phyloP scores from a whole-genome alignment of 2,797 vertebrate genomes.

The Oceanodroma leucorhoa region DNA sequence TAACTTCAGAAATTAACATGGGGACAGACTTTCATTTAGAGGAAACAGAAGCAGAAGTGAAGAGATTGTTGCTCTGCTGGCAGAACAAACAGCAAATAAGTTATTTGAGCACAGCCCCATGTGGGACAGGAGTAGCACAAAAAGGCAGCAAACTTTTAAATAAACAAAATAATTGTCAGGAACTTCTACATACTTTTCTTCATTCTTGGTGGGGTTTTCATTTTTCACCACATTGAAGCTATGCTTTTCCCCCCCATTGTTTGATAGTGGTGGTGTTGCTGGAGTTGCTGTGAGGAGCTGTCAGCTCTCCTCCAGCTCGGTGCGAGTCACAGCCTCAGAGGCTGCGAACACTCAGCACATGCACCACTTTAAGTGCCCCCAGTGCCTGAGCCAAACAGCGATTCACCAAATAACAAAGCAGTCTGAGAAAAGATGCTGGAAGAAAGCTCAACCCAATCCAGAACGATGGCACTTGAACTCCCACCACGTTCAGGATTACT shows the following conservation, averaged over 20 bases:
- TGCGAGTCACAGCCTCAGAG: background rate
- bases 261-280: background rate
- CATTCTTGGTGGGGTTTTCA: background rate
- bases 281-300: background rate
- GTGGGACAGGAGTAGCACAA: background rate
- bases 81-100: background rate
- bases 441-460: background rate
- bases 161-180: background rate
- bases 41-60: background rate
- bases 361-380: background rate
- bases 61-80: background rate
- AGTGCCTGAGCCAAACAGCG: background rate
- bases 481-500: background rate
- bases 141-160: background rate
- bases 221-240: background rate
- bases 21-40: background rate
- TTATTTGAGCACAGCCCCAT: background rate
- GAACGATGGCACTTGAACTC: background rate
- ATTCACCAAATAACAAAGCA: background rate
- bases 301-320: background rate
- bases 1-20: background rate
- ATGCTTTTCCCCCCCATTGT: accelerated
- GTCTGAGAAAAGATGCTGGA: background rate
- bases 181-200: background rate
- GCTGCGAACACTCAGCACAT: accelerated